Conservation (phyloP, 2,113 vertebrate species). For the Proterorhinus semilunaris region DNA sequence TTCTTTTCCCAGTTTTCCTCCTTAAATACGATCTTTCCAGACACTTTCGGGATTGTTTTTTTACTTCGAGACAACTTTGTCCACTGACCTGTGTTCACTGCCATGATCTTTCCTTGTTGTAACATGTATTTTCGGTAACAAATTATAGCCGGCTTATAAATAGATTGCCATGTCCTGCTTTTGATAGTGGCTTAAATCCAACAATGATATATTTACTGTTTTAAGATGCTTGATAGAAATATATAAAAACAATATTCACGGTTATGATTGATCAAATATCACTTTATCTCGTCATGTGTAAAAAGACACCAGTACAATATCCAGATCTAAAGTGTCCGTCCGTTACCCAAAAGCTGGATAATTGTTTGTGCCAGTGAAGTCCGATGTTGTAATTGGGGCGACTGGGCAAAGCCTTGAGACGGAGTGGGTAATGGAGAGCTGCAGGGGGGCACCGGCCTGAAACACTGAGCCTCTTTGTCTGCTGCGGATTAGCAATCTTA, state of each 20-base stretch:
- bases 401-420: constrained; percentile 42
- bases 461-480: constrained; percentile 64
- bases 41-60: constrained; percentile 32
- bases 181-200: neutral
- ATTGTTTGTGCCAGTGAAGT: constrained; percentile 56
- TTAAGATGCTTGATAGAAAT: neutral
- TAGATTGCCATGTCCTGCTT: neutral
- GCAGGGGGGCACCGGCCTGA: constrained; percentile 50
- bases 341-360: constrained; percentile 48
- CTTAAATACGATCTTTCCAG: constrained; percentile 13
- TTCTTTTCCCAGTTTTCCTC: constrained; percentile 4
- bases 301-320: constrained; percentile 27
- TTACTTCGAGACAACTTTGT: constrained; percentile 13
- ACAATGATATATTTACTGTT: no score
- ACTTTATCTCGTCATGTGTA: neutral
- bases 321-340: constrained; percentile 26
- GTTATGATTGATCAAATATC: neutral
- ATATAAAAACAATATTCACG: neutral
- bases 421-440: constrained; percentile 50
- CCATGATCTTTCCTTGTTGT: constrained; percentile 20
- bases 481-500: constrained; percentile 65
- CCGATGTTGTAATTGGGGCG: constrained; percentile 55
- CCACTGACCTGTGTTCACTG: constrained; percentile 22
- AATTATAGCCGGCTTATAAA: constrained; percentile 13
- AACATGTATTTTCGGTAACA: constrained; percentile 33